phyloP scores from a whole-genome alignment of 2,888 invertebrate genomes.

The Drosophila mettleri region DNA sequence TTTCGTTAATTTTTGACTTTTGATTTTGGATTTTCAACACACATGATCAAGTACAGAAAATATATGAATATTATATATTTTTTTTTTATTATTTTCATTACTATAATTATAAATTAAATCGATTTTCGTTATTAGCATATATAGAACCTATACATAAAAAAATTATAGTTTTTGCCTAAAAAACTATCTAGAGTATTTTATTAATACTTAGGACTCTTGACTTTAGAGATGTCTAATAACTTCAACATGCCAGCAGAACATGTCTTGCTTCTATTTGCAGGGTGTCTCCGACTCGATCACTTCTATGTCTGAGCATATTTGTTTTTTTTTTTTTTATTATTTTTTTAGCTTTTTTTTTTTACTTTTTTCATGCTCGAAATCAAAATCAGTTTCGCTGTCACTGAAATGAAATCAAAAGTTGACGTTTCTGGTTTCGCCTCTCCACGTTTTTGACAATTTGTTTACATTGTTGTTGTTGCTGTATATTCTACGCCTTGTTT shows the following conservation, averaged over 20 bases:
- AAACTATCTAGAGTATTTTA: too few species aligned
- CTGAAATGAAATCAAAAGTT: constrained; percentile 63
- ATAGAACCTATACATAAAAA: too few species aligned
- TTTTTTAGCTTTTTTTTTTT: constrained; percentile 16
- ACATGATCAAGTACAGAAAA: too few species aligned
- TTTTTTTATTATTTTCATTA: too few species aligned
- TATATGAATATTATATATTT: too few species aligned
- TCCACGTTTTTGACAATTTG: constrained; percentile 43
- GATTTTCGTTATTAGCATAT: too few species aligned
- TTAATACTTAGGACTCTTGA: too few species aligned
- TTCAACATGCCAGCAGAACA: neutral
- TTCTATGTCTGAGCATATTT: neutral
- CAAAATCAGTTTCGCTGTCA: constrained; percentile 44
- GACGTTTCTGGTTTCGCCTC: constrained; percentile 24
- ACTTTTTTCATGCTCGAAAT: constrained; percentile 30
- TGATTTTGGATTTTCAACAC: neutral
- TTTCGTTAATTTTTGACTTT: too few species aligned
- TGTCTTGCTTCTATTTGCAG: neutral
- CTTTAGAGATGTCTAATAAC: too few species aligned
- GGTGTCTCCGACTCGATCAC: neutral
- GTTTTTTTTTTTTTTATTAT: constrained; percentile 14
- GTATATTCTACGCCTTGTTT: constrained; percentile 43
- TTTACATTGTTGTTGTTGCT: constrained; percentile 38
- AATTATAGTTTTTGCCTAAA: too few species aligned
- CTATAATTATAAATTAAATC: too few species aligned